Evolutionary conservation across 2,797 vertebrate species (phyloP).

Genomic region (Craterocephalus amniculus): DNA sequence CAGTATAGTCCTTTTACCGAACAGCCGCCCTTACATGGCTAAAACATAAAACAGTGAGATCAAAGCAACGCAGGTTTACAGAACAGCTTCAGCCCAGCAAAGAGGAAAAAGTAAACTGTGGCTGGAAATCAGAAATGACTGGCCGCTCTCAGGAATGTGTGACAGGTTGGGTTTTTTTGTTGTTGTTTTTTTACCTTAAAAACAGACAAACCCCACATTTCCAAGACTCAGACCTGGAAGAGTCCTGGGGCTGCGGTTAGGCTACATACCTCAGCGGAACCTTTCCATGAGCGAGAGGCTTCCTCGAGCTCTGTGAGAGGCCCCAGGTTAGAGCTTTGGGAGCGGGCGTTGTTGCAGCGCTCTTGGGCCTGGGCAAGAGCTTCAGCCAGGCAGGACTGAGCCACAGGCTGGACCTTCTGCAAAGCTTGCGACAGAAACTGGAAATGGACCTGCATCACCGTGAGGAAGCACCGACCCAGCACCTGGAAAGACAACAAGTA

Average conservation of each 20-base stretch:
- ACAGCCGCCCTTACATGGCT: conserved; percentile 27
- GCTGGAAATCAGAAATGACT: conserved; percentile 51
- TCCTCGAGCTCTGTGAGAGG: conserved; percentile 91
- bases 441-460: conserved; percentile 99
- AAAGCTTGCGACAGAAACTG: conserved; percentile 98
- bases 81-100: conserved; percentile 28
- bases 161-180: conserved; percentile 17
- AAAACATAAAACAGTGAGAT: conserved; percentile 15
- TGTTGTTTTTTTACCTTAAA: conserved; percentile 42
- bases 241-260: conserved; percentile 39
- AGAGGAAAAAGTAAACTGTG: conserved; percentile 59
- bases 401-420: conserved; percentile 97
- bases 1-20: conserved; percentile 60
- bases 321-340: conserved; percentile 78
- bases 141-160: conserved; percentile 61
- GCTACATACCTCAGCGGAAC: conserved; percentile 90
- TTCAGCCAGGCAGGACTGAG: conserved; percentile 95
- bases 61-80: conserved; percentile 37
- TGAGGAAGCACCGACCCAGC: conserved; percentile 96
- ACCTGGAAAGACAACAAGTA: conserved; percentile 82
- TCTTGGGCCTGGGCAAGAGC: conserved; percentile 91
- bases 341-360: conserved; percentile 83
- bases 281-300: conserved; percentile 93
- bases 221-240: conserved; percentile 35
- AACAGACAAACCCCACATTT: conserved; percentile 44